These are phyloP conservation scores for Neotoxoptera formosana DNA, from an alignment of 1,140 invertebrate genomes.

Conservation along the genomic window DNA sequence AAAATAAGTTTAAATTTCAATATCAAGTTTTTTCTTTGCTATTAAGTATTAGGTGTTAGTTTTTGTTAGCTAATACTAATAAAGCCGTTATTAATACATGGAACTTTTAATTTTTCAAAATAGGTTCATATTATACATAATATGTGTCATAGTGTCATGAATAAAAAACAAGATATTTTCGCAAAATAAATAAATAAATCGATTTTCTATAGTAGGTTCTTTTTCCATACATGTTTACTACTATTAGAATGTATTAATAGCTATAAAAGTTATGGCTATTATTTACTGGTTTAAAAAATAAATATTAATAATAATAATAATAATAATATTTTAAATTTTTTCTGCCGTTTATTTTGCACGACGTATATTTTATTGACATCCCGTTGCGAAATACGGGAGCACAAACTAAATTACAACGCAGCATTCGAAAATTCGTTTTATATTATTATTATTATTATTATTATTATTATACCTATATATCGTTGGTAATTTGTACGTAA, in stretches of 20 bases:
- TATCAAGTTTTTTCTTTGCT: neutral
- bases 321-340: neutral
- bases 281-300: neutral
- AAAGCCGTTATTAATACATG: neutral
- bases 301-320: no score
- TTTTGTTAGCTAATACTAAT: neutral
- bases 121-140: neutral
- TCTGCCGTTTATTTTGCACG: neutral
- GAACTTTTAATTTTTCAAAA: neutral
- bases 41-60: neutral
- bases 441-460: neutral
- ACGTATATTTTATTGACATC: slow-evolving; percentile 9
- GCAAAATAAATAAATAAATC: neutral
- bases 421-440: slow-evolving; percentile 6
- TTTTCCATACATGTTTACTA: neutral
- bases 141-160: neutral
- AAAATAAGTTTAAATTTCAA: neutral
- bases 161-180: neutral
- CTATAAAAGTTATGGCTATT: neutral
- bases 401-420: neutral
- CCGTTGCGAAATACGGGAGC: neutral
- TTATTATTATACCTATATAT: neutral
- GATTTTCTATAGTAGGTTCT: neutral
- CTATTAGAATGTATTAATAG: neutral
- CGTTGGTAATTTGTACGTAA: neutral